These are phyloP conservation scores for Cassiopea andromeda DNA, from an alignment of 30 jellyfish, hydroid and myxozoan genomes.

Conservation along the genomic window DNA sequence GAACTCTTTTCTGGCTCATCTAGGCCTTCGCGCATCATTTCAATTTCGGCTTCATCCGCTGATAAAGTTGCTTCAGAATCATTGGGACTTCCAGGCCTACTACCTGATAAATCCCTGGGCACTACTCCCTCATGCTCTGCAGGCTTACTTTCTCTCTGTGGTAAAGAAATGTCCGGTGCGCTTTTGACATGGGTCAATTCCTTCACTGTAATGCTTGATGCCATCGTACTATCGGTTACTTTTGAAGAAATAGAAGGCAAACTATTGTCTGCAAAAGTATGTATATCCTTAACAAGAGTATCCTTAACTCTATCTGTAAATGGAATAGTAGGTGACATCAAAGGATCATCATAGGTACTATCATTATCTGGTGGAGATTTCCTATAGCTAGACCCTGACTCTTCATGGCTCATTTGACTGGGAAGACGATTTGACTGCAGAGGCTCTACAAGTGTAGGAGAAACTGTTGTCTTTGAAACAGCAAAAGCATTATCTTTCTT, in stretches of 20 bases:
- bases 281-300: conserved; percentile 18
- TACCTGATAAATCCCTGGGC: not conserved
- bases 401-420: not conserved
- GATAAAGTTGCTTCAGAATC: conserved; percentile 93
- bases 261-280: not conserved
- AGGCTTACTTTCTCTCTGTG: not conserved
- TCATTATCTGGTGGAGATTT: not conserved
- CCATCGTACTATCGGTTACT: not conserved
- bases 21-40: conserved; percentile 52
- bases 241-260: not conserved
- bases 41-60: conserved; percentile 82
- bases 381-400: not conserved
- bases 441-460: not conserved
- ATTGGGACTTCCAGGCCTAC: conserved; percentile 59
- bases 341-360: conserved; percentile 48
- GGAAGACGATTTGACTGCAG: not conserved
- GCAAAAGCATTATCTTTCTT: not conserved
- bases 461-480: not conserved
- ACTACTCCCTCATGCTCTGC: not conserved
- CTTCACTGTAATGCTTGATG: not conserved
- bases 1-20: not conserved
- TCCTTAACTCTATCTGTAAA: conserved; percentile 54
- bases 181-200: too few relatives aligned
- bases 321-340: conserved; percentile 86
- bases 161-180: not conserved